phyloP scores from a whole-genome alignment of 2,888 invertebrate species.

The Melinaea menophilus region DNA sequence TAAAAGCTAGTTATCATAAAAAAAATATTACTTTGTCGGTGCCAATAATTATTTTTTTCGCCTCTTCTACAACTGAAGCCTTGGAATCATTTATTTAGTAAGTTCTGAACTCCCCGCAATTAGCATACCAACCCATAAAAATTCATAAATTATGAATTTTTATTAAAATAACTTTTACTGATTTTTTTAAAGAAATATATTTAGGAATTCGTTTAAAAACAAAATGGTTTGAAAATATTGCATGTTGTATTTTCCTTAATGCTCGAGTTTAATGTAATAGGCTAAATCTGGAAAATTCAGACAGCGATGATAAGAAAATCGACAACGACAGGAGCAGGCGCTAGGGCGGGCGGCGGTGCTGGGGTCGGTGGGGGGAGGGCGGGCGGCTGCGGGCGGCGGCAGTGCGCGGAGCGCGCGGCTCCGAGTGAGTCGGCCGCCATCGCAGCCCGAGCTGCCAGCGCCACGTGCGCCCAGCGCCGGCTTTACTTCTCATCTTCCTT shows the following conservation, averaged over 20 bases:
- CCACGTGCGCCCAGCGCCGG: constrained; percentile 31
- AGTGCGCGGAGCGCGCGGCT: constrained; percentile 69
- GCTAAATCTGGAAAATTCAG: constrained; percentile 16
- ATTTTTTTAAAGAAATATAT: too few relatives aligned
- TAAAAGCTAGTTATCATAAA: too few relatives aligned
- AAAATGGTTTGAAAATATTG: not conserved
- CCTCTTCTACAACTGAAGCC: too few relatives aligned
- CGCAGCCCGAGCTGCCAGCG: constrained; percentile 31
- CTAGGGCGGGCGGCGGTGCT: constrained; percentile 30
- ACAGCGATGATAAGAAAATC: constrained; percentile 24
- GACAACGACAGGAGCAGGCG: constrained; percentile 28
- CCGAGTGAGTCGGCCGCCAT: constrained; percentile 48
- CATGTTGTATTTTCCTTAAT: not conserved
- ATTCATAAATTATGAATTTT: too few relatives aligned
- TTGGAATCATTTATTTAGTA: too few relatives aligned
- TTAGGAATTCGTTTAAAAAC: too few relatives aligned
- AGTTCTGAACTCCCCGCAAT: too few relatives aligned
- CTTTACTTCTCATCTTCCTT: constrained; percentile 26
- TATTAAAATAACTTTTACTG: too few relatives aligned
- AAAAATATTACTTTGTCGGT: too few relatives aligned
- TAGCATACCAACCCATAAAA: too few relatives aligned
- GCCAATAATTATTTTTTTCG: too few relatives aligned
- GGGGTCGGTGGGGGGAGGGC: constrained; percentile 22
- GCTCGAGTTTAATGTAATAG: not conserved
- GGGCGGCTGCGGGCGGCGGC: constrained; percentile 37